A percentile compares a stretch with the other conserved stretches of the same genome.
Conservation (phyloP, 1,140 invertebrate species). For the Zaprionus tsacasi region DNA sequence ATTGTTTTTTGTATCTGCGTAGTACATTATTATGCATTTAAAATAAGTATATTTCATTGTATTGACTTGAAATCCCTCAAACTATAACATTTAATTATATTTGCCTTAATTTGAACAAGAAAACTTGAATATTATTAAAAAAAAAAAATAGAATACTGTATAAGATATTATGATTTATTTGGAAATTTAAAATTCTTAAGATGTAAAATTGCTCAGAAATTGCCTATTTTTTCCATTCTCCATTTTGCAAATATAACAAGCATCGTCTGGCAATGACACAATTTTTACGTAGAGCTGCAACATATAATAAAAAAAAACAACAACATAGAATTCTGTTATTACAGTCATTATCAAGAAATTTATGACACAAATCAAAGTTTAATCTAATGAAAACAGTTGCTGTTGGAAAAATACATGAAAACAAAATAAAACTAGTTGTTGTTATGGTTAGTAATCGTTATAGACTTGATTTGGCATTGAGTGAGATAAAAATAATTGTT, state of each 20-base stretch:
- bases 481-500: neutral
- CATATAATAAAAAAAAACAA: neutral
- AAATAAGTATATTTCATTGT: no score
- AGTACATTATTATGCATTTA: no score
- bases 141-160: no score
- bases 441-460: neutral
- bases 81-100: no score
- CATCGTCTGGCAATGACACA: neutral
- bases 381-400: conserved; percentile 12
- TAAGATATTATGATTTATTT: no score
- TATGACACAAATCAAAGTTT: conserved; percentile 4
- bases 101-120: no score
- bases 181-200: no score
- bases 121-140: no score
- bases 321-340: conserved; percentile 6
- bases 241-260: neutral
- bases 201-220: no score
- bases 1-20: no score
- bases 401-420: neutral
- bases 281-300: neutral
- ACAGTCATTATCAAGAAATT: conserved; percentile 8
- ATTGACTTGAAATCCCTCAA: no score
- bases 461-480: neutral
- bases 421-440: neutral
- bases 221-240: no score